Evolutionary conservation across 1,140 invertebrate genomes (phyloP), one percentile per base, ranked within the genome.

Genomic region (Andrena cerasifolii): DNA sequence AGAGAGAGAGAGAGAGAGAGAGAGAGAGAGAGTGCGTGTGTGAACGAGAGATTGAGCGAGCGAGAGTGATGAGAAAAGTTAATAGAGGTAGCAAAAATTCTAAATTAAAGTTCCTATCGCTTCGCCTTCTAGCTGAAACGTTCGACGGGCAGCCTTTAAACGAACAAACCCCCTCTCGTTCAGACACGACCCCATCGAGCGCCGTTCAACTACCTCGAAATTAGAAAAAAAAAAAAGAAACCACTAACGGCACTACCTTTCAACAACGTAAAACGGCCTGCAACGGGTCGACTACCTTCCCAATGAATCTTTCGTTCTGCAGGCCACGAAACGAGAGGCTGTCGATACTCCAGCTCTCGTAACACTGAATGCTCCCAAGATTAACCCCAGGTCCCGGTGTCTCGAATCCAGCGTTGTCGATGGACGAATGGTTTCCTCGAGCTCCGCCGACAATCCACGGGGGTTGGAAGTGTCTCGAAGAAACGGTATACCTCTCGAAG

Each of bases 261-360:
- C 62, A 76, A 18, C 40, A 21, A 67, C 63, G 26, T 40, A 75
- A 76, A 76, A 58, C 73, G 31, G 53, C 73, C 73, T 68, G 63
- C 63, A 36, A 76, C 28, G 53, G 36, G 53, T 49, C 10, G 36
- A 75, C 72, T 54, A n/a, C 72, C 33, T n/a, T 24, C 36, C 53
- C 36, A 18, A 21, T 21, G 40, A 12, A 5, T 31, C 16, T 58
- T 78, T 59, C 36, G 8, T n/a, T 56, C 43, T 3, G 43, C 71
- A 74, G 77, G 54, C 47, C 28, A 51, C 49, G 24, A 26, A 62
- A 67, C 71, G 83, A 86, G 86, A 89, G 87, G 65, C 89, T 89
- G 88, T 89, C 63, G 87, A 91, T 90, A 90, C 90, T 89, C 89
- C 89, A 90, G 89, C 88, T 89, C 87, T 86, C 78, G 66, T n/a